phyloP scores from a whole-genome alignment of 2,797 vertebrate species.

The Anabas testudineus region DNA sequence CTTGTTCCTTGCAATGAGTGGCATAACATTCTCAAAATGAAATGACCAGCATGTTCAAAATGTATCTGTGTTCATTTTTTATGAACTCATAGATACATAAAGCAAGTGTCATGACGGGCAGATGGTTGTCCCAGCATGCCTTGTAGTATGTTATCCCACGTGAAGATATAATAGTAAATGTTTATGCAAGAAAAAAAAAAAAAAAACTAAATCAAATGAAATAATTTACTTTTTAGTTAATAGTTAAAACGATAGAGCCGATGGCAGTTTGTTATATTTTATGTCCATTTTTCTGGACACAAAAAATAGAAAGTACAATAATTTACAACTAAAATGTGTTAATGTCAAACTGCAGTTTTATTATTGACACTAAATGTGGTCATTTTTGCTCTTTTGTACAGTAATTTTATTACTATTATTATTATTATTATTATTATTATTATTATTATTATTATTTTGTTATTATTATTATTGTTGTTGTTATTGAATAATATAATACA shows the following conservation, averaged over 20 bases:
- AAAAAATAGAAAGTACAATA: no score
- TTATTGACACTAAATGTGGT: not conserved
- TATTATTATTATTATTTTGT: no score
- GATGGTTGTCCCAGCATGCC: not conserved
- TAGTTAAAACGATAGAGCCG: no score
- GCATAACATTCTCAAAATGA: conserved; percentile 14
- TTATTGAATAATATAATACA: no score
- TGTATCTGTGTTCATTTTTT: not conserved
- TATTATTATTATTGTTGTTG: no score
- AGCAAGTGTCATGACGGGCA: not conserved
- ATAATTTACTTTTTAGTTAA: no score
- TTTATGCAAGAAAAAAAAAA: not conserved
- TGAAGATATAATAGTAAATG: not conserved
- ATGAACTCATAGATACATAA: not conserved
- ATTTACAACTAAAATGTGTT: no score
- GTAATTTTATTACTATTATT: not conserved
- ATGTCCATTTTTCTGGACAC: no score
- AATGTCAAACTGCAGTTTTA: not conserved
- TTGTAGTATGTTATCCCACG: not conserved
- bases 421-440: no score
- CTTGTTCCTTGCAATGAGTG: conserved; percentile 7
- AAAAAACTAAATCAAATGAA: no score
- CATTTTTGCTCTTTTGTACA: not conserved
- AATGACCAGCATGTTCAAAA: not conserved
- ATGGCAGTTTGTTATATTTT: no score